These are phyloP conservation scores for Gallinago nigripennis DNA, from an alignment of 2,797 vertebrate species.

Conservation along the genomic window DNA sequence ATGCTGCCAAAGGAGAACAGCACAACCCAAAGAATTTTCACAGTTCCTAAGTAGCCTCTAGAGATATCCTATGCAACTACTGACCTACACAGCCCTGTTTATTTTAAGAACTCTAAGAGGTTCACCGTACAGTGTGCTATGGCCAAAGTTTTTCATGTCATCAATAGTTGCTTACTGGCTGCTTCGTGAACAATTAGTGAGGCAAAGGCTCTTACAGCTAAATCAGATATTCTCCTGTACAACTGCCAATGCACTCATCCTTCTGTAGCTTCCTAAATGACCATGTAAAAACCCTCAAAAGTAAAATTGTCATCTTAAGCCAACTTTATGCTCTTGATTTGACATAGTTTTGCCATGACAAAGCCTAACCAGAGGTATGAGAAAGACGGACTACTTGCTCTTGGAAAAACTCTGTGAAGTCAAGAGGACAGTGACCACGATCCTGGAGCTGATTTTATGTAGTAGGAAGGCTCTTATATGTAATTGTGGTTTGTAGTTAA, in stretches of 20 bases:
- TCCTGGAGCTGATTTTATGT: not conserved
- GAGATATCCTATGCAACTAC: not conserved
- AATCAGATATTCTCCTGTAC: not conserved
- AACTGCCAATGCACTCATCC: not conserved
- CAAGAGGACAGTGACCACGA: not conserved
- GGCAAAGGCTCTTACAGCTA: not conserved
- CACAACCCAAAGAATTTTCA: not conserved
- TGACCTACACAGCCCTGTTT: not conserved
- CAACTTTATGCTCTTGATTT: not conserved
- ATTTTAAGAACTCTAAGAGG: not conserved
- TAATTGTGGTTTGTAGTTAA: not conserved
- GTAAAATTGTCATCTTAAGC: not conserved
- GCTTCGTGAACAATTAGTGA: not conserved
- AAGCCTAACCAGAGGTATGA: not conserved
- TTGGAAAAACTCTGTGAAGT: not conserved
- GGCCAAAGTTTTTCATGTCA: not conserved
- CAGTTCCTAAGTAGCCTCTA: not conserved
- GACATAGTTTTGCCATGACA: not conserved
- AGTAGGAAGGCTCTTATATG: not conserved
- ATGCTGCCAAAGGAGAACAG: not conserved
- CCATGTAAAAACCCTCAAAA: accelerated
- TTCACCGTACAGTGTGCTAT: not conserved
- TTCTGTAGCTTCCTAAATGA: not conserved
- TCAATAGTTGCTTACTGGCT: not conserved
- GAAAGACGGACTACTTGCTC: not conserved